These are phyloP conservation scores for Spinibarbus caldwelli DNA, from an alignment of 2,797 vertebrate species.

Conservation along the genomic window DNA sequence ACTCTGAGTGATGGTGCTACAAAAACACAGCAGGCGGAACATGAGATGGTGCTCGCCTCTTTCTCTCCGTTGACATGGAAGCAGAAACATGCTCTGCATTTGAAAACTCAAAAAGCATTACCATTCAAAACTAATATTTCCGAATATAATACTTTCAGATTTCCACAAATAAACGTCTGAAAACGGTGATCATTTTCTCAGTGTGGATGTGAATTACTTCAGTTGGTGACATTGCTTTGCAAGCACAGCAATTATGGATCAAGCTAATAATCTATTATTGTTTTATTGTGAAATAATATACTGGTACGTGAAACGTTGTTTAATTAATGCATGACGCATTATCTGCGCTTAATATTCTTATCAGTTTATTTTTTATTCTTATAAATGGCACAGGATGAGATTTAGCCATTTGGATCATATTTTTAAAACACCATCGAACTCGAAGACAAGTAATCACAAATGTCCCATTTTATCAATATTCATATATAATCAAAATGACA, in stretches of 20 bases:
- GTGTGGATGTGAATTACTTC: not conserved
- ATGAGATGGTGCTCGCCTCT: no score
- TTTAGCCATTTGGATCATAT: no score
- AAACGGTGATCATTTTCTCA: not conserved
- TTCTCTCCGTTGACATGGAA: slow-evolving; percentile 52
- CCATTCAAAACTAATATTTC: not conserved
- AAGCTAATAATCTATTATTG: slow-evolving; percentile 66
- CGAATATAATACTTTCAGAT: no score
- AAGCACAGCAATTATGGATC: slow-evolving; percentile 59
- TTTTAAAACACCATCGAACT: not conserved
- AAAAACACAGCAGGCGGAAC: not conserved
- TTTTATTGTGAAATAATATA: no score
- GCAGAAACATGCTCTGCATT: not conserved
- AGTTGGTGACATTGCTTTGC: not conserved
- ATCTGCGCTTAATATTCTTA: no score
- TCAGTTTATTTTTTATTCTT: no score
- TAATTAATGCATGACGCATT: no score
- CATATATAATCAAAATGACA: not conserved
- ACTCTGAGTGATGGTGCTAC: slow-evolving; percentile 21
- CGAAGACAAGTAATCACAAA: not conserved
- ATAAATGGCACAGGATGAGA: not conserved
- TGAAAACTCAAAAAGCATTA: not conserved
- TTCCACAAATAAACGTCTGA: not conserved
- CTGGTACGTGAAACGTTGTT: no score
- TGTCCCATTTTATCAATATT: not conserved